Evolutionary conservation across 1,140 invertebrate species (phyloP), one percentile per base, ranked within the genome.

Genomic region (Drosophila navojoa): DNA sequence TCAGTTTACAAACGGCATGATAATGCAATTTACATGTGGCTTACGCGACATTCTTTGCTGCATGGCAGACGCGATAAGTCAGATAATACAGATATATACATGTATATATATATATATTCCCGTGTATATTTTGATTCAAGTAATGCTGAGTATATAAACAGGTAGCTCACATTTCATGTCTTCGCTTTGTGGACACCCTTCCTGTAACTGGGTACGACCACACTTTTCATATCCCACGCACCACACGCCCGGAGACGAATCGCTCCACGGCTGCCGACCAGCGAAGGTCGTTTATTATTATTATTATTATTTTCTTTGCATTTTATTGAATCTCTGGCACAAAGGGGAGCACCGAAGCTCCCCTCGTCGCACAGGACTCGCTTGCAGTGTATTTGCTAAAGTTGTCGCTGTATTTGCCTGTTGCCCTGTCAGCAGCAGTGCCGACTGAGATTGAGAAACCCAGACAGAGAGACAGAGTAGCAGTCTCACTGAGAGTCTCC

Each of bases 261-360:
- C 59, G 35, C 62, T 71, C 16, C 42, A 45, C 49, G 57, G 61
- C 61, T 61, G 15, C 35, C n/a, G n/a, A n/a, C n/a, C 38, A 50
- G 76, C 57, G 81, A 87, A 87, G 82, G 82, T 87, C 82, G 81
- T 76, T 86, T 85, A 73, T 84, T 84, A 84, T 84, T 84, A 84
- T 86, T 85, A 73, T 84, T 84, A 84, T 84, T 84, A 84, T 84
- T 84, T 84, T 80, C 81, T 84, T 86, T 66, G 84, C 79, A 82
- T 87, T 74, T 89, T 79, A 87, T 87, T 87, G 84, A 82, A 79
- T 82, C 79, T 67, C 55, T 60, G 45, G 15, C 42, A 16, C 42
- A 59, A 59, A 29, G 57, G 57, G 42, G 42, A 59, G 38, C 44
- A n/a, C 15, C 19, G 25, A 27, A 32, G 22, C 29, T 15, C 16